phyloP scores from a whole-genome alignment of 1,140 invertebrate genomes.

The Phenacoccus solenopsis region DNA sequence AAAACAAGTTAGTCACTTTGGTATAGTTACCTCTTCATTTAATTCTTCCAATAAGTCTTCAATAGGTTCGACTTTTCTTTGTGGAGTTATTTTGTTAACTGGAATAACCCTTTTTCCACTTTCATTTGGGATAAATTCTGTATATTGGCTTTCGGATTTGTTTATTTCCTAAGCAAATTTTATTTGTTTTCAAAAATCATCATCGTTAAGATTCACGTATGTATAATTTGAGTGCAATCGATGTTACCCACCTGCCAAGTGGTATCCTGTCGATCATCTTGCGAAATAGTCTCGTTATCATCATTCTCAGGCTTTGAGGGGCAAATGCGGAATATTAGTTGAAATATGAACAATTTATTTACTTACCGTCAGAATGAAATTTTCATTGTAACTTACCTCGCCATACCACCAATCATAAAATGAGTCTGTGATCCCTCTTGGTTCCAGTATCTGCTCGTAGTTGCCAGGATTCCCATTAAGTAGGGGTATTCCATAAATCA shows the following conservation, averaged over 20 bases:
- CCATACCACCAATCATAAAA: background rate
- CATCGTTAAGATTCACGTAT: background rate
- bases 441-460: background rate
- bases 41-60: background rate
- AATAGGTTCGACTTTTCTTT: background rate
- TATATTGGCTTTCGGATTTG: background rate
- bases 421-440: background rate
- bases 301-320: too few species aligned
- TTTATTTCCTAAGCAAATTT: background rate
- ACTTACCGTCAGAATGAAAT: too few species aligned
- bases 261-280: too few species aligned
- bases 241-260: too few species aligned
- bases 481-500: background rate
- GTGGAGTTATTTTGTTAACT: background rate
- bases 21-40: background rate
- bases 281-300: too few species aligned
- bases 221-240: too few species aligned
- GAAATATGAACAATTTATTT: too few species aligned
- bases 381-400: too few species aligned
- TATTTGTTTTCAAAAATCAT: background rate
- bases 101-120: background rate
- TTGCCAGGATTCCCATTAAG: background rate
- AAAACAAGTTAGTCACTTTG: too few species aligned
- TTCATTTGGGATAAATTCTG: background rate
- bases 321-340: too few species aligned